Percentiles rank a stretch among this genome's conserved stretches.
Evolutionary conservation across 2,113 vertebrate species (phyloP).

Genomic region (Fregetta grallaria): DNA sequence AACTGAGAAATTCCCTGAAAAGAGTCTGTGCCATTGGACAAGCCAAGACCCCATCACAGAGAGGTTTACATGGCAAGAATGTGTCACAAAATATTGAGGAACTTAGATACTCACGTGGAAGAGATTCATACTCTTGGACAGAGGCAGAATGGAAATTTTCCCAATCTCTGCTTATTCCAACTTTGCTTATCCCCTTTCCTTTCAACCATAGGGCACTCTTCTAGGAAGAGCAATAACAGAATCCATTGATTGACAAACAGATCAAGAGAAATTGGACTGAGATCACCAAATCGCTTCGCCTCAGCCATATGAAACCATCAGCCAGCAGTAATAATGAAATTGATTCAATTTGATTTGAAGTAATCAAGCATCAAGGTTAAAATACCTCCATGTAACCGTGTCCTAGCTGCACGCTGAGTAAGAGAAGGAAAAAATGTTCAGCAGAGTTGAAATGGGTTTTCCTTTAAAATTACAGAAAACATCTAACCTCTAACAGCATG

Average conservation of each 20-base stretch:
- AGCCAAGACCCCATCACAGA: not conserved
- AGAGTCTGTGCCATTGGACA: no score
- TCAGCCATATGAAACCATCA: not conserved
- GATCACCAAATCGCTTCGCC: not conserved
- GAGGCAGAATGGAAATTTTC: not conserved
- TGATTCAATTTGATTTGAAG: not conserved
- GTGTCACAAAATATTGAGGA: accelerated
- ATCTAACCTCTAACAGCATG: accelerated
- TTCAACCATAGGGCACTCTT: not conserved
- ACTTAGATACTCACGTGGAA: accelerated
- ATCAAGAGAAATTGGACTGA: not conserved
- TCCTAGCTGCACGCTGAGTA: not conserved
- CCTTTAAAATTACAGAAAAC: not conserved
- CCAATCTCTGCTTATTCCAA: not conserved
- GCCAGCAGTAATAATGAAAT: not conserved
- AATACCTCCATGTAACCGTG: accelerated
- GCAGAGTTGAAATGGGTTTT: not conserved
- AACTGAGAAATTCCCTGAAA: not conserved
- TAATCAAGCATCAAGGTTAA: not conserved
- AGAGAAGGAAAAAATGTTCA: not conserved
- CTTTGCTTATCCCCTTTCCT: not conserved
- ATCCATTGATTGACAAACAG: not conserved
- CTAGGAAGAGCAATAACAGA: not conserved
- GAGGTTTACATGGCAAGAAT: not conserved
- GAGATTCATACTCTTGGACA: not conserved